These are phyloP conservation scores for Halictus rubicundus DNA, from an alignment of 1,140 invertebrate genomes.

Conservation along the genomic window DNA sequence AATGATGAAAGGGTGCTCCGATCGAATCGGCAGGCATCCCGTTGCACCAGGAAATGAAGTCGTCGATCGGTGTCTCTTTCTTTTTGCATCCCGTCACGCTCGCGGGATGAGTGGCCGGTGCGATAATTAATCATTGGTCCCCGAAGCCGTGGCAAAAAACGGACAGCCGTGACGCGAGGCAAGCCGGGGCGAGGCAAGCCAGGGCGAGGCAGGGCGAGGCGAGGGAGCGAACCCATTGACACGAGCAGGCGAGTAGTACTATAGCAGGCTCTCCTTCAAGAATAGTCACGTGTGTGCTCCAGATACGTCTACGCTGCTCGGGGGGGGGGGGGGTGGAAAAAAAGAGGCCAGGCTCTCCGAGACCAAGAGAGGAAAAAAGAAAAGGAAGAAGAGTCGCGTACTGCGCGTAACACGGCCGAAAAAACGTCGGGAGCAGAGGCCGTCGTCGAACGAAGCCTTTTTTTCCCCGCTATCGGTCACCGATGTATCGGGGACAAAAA, in stretches of 20 bases:
- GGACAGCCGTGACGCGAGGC: constrained; percentile 43
- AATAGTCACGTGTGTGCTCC: constrained; percentile 4
- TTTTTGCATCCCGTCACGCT: constrained; percentile 34
- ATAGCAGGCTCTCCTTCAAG: background rate
- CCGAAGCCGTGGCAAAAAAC: constrained; percentile 58
- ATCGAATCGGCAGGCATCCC: background rate
- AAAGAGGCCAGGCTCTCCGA: background rate
- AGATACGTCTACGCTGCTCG: constrained; percentile 1
- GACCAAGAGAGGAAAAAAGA: too few relatives aligned
- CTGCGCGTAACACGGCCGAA: background rate
- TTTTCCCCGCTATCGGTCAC: background rate
- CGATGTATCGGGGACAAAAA: constrained; percentile 13
- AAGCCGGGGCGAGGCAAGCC: background rate
- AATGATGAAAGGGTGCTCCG: too few relatives aligned
- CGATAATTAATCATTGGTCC: constrained; percentile 60
- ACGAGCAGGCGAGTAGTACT: constrained; percentile 4
- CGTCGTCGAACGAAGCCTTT: background rate
- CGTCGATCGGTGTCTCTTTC: background rate
- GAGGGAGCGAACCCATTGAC: constrained; percentile 36
- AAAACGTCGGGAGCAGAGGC: background rate
- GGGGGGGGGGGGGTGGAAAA: too few relatives aligned
- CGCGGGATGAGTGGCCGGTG: constrained; percentile 36
- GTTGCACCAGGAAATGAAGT: constrained; percentile 27
- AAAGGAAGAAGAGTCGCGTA: too few relatives aligned
- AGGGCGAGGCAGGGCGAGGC: constrained; percentile 27